These are phyloP conservation scores for Pangasius krempfi DNA, from an alignment of 2,797 vertebrate genomes.

Conservation along the genomic window DNA sequence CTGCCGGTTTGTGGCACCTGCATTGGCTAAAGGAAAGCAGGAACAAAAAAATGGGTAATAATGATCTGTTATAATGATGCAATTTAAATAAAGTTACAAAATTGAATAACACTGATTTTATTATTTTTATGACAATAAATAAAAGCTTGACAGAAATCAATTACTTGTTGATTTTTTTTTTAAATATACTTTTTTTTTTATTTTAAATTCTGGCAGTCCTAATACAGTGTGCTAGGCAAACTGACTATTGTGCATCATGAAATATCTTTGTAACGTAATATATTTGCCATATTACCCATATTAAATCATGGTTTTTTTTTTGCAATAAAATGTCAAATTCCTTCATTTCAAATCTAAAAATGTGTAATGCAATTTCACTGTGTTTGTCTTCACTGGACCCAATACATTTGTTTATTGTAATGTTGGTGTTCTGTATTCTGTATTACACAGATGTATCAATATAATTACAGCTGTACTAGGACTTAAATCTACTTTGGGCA, in stretches of 20 bases:
- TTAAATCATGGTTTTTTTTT: background rate
- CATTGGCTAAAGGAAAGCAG: constrained; percentile 66
- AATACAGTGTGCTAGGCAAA: background rate
- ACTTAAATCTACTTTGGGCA: background rate
- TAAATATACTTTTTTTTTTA: background rate
- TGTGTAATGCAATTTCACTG: background rate
- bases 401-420: background rate
- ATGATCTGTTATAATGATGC: background rate
- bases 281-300: background rate
- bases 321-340: background rate
- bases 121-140: background rate
- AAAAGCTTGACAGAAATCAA: background rate
- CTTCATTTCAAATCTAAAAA: background rate
- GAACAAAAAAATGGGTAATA: background rate
- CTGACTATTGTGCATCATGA: background rate
- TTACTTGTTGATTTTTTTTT: background rate
- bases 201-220: background rate
- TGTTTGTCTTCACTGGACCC: background rate
- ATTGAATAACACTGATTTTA: background rate
- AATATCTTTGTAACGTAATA: background rate
- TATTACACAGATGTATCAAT: background rate
- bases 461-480: background rate
- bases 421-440: background rate
- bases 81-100: background rate
- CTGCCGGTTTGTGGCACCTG: constrained; percentile 80